Conservation (phyloP, 2,113 vertebrate genomes). For the Mustela lutreola region DNA sequence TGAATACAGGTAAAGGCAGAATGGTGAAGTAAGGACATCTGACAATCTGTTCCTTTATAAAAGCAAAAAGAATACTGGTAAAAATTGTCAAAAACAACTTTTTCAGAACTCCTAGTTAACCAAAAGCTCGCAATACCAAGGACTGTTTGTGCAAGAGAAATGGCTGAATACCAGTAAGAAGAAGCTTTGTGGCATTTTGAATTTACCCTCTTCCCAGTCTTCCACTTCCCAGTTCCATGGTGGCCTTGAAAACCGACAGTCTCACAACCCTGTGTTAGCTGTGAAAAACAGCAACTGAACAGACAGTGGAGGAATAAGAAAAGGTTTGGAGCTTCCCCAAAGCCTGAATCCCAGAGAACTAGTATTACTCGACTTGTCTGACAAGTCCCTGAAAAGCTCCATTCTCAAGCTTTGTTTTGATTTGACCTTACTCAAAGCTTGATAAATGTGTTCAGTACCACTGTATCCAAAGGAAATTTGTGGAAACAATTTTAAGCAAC, state of each 20-base stretch:
- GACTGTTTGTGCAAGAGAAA: background rate
- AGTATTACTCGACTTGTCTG: background rate
- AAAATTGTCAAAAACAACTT: background rate
- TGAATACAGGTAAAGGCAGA: background rate
- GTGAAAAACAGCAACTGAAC: background rate
- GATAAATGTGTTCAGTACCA: background rate
- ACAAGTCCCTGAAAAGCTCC: background rate
- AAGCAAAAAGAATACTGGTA: background rate
- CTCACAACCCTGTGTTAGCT: background rate
- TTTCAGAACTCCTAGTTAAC: background rate
- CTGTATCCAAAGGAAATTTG: background rate
- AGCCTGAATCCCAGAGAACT: background rate
- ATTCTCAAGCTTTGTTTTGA: background rate
- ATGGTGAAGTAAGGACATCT: background rate
- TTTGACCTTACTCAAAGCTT: background rate
- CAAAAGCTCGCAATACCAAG: background rate
- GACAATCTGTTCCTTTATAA: background rate
- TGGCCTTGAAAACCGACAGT: background rate
- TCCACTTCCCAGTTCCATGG: background rate
- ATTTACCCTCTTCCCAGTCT: background rate
- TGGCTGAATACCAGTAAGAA: background rate
- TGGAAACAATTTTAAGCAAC: background rate
- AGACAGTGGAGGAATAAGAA: background rate
- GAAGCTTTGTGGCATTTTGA: background rate
- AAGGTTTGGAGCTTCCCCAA: background rate